Evolutionary conservation across 2,797 vertebrate species (phyloP), one percentile per base, ranked within the genome.

Genomic region (Oryzias sinensis): DNA sequence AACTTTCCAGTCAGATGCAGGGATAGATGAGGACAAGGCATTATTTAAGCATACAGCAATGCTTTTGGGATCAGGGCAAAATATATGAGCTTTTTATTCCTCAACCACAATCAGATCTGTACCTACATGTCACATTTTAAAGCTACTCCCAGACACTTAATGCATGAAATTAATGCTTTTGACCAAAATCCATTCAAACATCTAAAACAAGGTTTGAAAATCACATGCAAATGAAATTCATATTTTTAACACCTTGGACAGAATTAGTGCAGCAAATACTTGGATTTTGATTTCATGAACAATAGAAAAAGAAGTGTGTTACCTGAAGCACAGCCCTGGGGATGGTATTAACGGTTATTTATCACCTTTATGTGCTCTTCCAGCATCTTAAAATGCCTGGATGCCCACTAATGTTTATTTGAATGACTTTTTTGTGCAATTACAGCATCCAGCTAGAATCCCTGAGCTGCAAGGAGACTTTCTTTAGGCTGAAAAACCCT

Each of bases 211-310:
- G 9, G 33, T 4, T 37, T 37, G 9, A 9, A 74, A 74, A 61
- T 58, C 72, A 82, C 80, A 85, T 79, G 74, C 77, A 81, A 84
- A 86, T 77, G 2, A 59, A 69, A 46, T 52, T 63, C 58, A 59
- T 53, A 60, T 77, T 59, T 47, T 58, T 55, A 76, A 51, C 40
- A 27, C 5, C 51, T 55, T 40, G 56, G 53, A 48, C 44, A 72
- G 78, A 72, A 52, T 25, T 53, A 66, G 44, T 52, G 49, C 62
- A 70, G 73, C 56, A 62, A 65, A 70, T 72, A 53, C 59, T 62
- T 17, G 66, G 41, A 25, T 61, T 75, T 40, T 49, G 45, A 44
- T 65, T 61, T 24, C 42, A 51, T 50, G 48, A 52, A 69, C 51
- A 65, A 49, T 63, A 29, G 18, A 68, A 70, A 63, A 61, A 70